phyloP scores from a whole-genome alignment of 2,888 invertebrate species.

The Imbricaverruca yamaguchii region DNA sequence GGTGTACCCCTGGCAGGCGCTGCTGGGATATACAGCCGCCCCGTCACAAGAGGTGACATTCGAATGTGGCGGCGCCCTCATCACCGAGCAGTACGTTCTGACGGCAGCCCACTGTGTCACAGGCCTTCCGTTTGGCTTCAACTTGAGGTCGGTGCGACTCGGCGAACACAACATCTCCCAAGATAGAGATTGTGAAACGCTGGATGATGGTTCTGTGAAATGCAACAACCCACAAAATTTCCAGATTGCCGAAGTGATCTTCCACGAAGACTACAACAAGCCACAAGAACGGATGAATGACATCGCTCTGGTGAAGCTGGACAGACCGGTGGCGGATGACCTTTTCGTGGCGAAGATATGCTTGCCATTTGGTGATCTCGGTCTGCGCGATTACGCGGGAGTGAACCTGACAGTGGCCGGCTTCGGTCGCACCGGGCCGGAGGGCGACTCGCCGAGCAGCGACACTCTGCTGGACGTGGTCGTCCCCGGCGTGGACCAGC shows the following conservation, averaged over 20 bases:
- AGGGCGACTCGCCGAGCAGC: not conserved
- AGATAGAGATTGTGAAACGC: not conserved
- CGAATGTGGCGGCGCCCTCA: conserved; percentile 24
- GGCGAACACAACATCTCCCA: not conserved
- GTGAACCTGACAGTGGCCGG: not conserved
- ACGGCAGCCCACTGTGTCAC: conserved; percentile 26
- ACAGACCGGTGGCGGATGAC: not conserved
- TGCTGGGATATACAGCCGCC: conserved; percentile 10
- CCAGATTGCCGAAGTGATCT: not conserved
- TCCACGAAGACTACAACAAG: not conserved
- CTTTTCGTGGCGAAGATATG: not conserved
- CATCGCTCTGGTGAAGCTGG: conserved; percentile 11
- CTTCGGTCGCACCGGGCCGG: not conserved
- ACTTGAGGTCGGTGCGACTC: not conserved
- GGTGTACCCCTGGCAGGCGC: conserved; percentile 27
- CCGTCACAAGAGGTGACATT: not conserved
- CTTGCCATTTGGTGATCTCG: not conserved
- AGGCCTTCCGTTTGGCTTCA: not conserved
- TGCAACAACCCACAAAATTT: not conserved
- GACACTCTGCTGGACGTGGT: not conserved
- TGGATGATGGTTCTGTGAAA: too few relatives aligned
- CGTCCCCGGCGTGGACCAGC: not conserved
- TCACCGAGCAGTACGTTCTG: conserved; percentile 24
- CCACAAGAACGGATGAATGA: not conserved
- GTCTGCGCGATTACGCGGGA: not conserved